Evolutionary conservation across 2,888 invertebrate genomes (phyloP).

Genomic region (Sminthurides aquaticus): DNA sequence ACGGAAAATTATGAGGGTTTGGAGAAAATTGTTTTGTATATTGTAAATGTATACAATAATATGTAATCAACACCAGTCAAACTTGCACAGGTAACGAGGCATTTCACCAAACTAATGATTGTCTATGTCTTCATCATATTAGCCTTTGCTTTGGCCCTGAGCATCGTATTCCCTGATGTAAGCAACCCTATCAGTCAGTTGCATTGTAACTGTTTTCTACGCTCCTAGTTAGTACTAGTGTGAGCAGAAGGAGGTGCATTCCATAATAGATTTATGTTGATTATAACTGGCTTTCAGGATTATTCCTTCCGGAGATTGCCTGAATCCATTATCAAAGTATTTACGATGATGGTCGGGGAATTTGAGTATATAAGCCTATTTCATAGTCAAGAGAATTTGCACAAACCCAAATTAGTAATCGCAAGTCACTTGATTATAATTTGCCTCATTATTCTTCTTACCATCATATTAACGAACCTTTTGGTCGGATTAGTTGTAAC

Average conservation of each 20-base stretch:
- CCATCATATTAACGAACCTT: constrained; percentile 18
- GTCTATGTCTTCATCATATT: constrained; percentile 14
- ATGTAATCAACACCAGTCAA: background rate
- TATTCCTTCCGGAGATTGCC: constrained; percentile 16
- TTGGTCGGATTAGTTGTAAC: constrained; percentile 16
- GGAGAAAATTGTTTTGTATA: no score
- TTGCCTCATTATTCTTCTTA: constrained; percentile 6
- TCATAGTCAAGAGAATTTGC: background rate
- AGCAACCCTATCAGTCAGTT: background rate
- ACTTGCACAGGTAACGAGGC: constrained; percentile 8
- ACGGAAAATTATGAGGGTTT: no score
- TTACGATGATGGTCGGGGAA: constrained; percentile 19
- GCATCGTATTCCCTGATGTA: constrained; percentile 17
- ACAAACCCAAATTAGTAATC: background rate
- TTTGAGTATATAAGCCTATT: constrained; percentile 13
- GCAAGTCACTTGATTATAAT: constrained; percentile 13
- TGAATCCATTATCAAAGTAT: constrained; percentile 8
- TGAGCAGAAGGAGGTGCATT: no score
- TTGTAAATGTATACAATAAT: no score
- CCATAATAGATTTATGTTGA: background rate
- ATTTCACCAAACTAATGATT: constrained; percentile 10
- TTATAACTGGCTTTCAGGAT: constrained; percentile 1
- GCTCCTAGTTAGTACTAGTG: no score
- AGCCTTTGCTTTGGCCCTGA: constrained; percentile 15
- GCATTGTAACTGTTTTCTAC: background rate